Conservation (phyloP, 2,113 vertebrate genomes). For the Semicossyphus pulcher region DNA sequence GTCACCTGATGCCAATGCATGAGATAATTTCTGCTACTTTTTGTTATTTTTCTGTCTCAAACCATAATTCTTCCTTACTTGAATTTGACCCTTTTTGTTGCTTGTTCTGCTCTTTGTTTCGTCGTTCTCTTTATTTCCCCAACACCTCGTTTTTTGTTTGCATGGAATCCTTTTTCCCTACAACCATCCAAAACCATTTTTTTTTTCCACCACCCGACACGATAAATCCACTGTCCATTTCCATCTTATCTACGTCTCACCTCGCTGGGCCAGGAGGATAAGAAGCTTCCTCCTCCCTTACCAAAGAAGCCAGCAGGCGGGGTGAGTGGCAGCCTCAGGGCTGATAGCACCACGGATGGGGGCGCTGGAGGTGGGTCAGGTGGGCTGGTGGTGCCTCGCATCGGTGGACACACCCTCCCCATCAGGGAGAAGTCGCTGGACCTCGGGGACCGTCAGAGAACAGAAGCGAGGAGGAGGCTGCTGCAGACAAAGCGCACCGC, state of each 20-base stretch:
- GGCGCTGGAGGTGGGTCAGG: slow-evolving; percentile 56
- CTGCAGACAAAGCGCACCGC: slow-evolving; percentile 94
- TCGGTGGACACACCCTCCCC: slow-evolving; percentile 76
- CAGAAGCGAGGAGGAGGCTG: slow-evolving; percentile 93
- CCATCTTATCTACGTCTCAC: slow-evolving; percentile 39
- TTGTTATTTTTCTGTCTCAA: slow-evolving; percentile 12
- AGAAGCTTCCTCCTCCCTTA: slow-evolving; percentile 86
- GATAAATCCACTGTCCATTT: slow-evolving; percentile 43
- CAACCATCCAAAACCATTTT: slow-evolving; percentile 32
- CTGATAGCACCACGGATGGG: slow-evolving; percentile 74
- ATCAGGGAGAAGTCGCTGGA: slow-evolving; percentile 85
- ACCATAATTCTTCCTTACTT: slow-evolving; percentile 1
- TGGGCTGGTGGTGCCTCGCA: slow-evolving; percentile 80
- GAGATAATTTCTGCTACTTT: slow-evolving; percentile 24
- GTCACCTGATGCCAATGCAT: slow-evolving; percentile 40
- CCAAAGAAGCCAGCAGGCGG: slow-evolving; percentile 86
- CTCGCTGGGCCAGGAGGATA: slow-evolving; percentile 79
- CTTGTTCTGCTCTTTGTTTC: slow-evolving; percentile 21
- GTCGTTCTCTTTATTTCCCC: slow-evolving; percentile 17
- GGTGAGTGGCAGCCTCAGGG: slow-evolving; percentile 81
- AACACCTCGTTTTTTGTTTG: slow-evolving; percentile 25
- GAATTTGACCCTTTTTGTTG: slow-evolving; percentile 7
- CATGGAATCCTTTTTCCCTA: slow-evolving; percentile 37
- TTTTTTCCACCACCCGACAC: not conserved
- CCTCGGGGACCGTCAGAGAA: slow-evolving; percentile 92